Evolutionary conservation across 1,140 invertebrate species (phyloP).

Genomic region (Polypedilum vanderplanki): DNA sequence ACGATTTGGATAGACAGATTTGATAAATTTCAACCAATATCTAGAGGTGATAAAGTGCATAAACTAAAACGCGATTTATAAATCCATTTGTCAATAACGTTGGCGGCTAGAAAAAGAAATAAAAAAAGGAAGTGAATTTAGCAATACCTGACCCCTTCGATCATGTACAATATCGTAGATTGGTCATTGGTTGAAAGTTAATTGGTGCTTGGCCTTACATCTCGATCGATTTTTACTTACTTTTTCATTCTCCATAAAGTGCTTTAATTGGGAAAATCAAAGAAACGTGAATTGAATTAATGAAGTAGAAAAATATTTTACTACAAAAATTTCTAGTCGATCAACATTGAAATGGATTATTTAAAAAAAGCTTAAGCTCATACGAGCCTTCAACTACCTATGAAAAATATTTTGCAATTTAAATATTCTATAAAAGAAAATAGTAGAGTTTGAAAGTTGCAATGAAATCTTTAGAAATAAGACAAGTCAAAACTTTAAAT

Average conservation of each 20-base stretch:
- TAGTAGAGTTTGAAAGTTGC: too few species aligned
- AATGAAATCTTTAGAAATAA: too few species aligned
- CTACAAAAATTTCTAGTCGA: too few species aligned
- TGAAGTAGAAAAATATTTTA: not conserved
- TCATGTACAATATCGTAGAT: not conserved
- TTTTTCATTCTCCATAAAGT: not conserved
- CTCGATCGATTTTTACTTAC: not conserved
- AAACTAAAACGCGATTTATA: not conserved
- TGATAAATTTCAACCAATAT: not conserved
- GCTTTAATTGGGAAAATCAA: not conserved
- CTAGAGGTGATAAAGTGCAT: conserved; percentile 4
- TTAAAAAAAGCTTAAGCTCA: too few species aligned
- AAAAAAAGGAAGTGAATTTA: not conserved
- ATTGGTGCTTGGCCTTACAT: not conserved
- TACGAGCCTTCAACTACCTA: too few species aligned
- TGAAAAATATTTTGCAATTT: too few species aligned
- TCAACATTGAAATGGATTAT: too few species aligned
- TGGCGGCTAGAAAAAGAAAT: too few species aligned
- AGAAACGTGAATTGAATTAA: conserved; percentile 7
- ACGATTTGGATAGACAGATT: not conserved
- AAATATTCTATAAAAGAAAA: too few species aligned
- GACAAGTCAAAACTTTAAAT: too few species aligned
- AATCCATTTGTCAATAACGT: not conserved
- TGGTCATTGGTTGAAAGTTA: conserved; percentile 17
- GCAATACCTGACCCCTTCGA: not conserved